phyloP scores from a whole-genome alignment of 2,888 invertebrate species.

The Phalangium opilio region DNA sequence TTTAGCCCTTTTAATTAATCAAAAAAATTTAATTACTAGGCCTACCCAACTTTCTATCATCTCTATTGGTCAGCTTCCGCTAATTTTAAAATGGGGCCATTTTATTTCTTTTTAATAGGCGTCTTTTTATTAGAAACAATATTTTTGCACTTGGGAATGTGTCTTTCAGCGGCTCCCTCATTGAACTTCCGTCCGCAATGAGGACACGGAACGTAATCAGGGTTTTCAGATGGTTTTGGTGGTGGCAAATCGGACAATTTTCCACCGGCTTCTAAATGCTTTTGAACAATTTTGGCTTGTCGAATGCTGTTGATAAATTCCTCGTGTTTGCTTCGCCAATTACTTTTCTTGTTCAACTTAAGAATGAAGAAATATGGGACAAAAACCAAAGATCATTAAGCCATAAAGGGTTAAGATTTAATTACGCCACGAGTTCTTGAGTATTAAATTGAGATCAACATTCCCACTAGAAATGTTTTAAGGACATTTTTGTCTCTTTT shows the following conservation, averaged over 20 bases:
- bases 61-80: too few relatives aligned
- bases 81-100: too few relatives aligned
- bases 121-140: slow-evolving; percentile 56
- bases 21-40: too few relatives aligned
- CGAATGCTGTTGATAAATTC: slow-evolving; percentile 82
- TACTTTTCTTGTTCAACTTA: slow-evolving; percentile 31
- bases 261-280: slow-evolving; percentile 64
- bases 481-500: too few relatives aligned
- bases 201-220: slow-evolving; percentile 78
- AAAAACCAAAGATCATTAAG: too few relatives aligned
- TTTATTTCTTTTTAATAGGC: background rate
- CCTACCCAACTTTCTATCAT: too few relatives aligned
- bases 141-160: slow-evolving; percentile 79
- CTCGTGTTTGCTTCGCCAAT: slow-evolving; percentile 86
- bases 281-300: slow-evolving; percentile 70
- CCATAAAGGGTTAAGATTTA: too few relatives aligned
- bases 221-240: slow-evolving; percentile 73
- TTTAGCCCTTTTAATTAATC: too few relatives aligned
- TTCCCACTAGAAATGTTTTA: too few relatives aligned
- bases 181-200: slow-evolving; percentile 75
- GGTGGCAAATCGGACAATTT: slow-evolving; percentile 74
- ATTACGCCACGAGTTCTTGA: too few relatives aligned
- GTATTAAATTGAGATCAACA: too few relatives aligned
- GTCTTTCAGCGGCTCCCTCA: slow-evolving; percentile 57
- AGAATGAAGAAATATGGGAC: too few relatives aligned